Evolutionary conservation across 2,888 invertebrate species (phyloP).

Genomic region (Drosophila mimica): DNA sequence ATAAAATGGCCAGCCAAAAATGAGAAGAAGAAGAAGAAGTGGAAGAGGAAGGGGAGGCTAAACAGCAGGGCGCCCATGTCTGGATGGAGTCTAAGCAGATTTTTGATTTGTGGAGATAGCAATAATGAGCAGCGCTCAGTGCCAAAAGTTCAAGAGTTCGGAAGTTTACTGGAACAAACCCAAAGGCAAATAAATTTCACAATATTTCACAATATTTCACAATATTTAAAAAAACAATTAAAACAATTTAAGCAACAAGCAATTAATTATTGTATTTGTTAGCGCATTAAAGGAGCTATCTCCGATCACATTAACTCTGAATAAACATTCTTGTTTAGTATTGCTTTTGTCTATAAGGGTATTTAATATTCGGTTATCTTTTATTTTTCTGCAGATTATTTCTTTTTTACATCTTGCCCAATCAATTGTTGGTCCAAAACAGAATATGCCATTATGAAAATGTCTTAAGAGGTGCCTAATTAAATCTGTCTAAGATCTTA

Average conservation of each 20-base stretch:
- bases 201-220: conserved; percentile 2
- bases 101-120: conserved; percentile 32
- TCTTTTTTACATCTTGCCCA: not conserved
- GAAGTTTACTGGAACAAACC: conserved; percentile 54
- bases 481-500: conserved; percentile 8
- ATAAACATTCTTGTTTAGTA: not conserved
- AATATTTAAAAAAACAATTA: not conserved
- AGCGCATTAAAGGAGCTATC: too few relatives aligned
- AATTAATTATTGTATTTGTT: not conserved
- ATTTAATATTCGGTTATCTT: not conserved
- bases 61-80: conserved; percentile 47
- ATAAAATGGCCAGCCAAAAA: conserved; percentile 42
- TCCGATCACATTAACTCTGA: not conserved
- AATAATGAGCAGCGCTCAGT: conserved; percentile 19
- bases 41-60: not conserved
- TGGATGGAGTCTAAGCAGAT: conserved; percentile 44
- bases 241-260: not conserved
- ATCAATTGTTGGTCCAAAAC: not conserved
- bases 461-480: not conserved
- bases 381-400: not conserved
- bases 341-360: not conserved
- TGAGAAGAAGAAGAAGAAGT: not conserved
- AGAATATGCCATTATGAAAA: not conserved
- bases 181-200: conserved; percentile 7
- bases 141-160: conserved; percentile 48